Base-by-base conservation (phyloP, 2,113 vertebrate genomes). In the Chloebia gouldiae region DNA sequence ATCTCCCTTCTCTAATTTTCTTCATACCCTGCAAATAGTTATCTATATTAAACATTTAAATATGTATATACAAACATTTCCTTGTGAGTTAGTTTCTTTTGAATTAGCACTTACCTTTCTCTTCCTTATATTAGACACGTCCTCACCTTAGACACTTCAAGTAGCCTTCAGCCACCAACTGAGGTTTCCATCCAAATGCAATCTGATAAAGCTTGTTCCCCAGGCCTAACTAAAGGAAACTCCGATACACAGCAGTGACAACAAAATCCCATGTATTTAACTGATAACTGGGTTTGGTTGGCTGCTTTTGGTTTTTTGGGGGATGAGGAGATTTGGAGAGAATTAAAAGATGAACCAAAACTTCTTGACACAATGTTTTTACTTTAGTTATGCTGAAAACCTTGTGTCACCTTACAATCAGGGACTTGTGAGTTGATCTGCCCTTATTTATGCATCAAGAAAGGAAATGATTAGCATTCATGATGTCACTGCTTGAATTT, bases 381-480 rank as follows among this genome's bases (percentile, higher is more conserved):
- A 85, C 45, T 95, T 57, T 59, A 86, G 30, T 93, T 90, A 92
- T 35, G 87, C 51, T 70, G 92, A 88, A 88, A 72, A 79, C 20
- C 40, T 94, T 35, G 28, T 94, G 88, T 96, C 88, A 95, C 90
- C 93, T 97, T 93, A 72, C 61, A 57, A 96, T 87, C 84, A 96
- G 86, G 78, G 97, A 92, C 96, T 89, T 96, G 91, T 97, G 94
- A 94, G 84, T 96, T 85, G 40, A 91, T 93, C 72, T 88, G 82
- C 51, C 63, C 91, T 88, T 91, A 95, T 86, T 95, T 95, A 97
- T 92, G 56, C 76, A 86, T 77, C 54, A 82, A 6, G 90, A 85
- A 60, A 78, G 96, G 93, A 98, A 98, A 98, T 98, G 20, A 98
- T 98, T 98, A 98, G 97, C 96, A 96, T 87, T 88, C 73, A 65